Evolutionary conservation across 1,140 invertebrate genomes (phyloP).

Genomic region (Venturia canescens): DNA sequence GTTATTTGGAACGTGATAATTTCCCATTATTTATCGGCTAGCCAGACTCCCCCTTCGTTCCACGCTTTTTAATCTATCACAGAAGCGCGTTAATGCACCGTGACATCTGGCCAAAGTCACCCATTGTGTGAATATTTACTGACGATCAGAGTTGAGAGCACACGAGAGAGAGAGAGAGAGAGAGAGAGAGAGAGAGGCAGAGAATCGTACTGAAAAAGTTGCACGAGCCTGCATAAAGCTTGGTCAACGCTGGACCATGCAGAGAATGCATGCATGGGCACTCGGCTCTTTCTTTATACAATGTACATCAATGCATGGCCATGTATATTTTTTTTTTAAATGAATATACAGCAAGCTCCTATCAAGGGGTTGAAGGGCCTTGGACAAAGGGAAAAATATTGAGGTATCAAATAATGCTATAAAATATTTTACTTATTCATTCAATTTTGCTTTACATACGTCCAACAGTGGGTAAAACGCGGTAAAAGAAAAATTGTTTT

Average conservation of each 20-base stretch:
- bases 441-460: no score
- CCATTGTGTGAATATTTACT: constrained; percentile 25
- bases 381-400: neutral
- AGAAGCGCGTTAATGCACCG: constrained; percentile 14
- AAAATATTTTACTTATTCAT: no score
- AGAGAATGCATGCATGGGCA: constrained; percentile 28
- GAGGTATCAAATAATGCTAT: neutral
- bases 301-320: neutral
- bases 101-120: constrained; percentile 38
- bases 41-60: neutral
- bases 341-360: constrained; percentile 2
- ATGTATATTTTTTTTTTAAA: constrained; percentile 23
- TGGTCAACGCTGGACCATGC: neutral
- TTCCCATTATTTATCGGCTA: constrained; percentile 24
- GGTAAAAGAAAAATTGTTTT: no score
- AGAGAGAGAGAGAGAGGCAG: no score
- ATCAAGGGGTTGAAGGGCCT: neutral
- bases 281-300: neutral
- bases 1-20: constrained; percentile 34
- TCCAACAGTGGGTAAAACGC: no score
- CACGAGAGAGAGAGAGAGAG: neutral
- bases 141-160: neutral
- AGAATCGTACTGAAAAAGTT: no score
- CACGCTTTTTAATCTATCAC: constrained; percentile 42
- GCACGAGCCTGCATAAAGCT: constrained; percentile 21